A percentile compares a stretch with the other conserved stretches of the same genome.
Conservation (phyloP, 1,140 invertebrate genomes). For the Caenorhabditis remanei region DNA sequence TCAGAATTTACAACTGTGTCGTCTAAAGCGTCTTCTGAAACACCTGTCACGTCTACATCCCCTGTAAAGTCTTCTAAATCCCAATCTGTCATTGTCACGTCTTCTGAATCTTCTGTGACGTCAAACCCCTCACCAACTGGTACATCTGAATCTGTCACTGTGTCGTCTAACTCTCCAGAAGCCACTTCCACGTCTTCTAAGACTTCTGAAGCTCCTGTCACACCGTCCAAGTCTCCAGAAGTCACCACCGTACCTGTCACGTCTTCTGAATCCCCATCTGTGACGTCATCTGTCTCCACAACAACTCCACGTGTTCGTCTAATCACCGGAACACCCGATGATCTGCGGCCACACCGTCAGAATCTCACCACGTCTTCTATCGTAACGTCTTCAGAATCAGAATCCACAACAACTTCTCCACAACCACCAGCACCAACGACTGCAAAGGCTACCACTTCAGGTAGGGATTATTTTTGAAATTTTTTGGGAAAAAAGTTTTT, state of each 20-base stretch:
- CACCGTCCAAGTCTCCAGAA: not conserved
- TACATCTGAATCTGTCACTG: not conserved
- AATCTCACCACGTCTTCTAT: not conserved
- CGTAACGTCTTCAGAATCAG: not conserved
- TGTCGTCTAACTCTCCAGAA: not conserved
- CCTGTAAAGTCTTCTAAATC: too few species aligned
- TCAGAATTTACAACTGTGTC: not conserved
- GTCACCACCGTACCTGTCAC: not conserved
- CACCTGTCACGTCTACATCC: not conserved
- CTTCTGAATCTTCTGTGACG: not conserved
- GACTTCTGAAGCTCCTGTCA: not conserved
- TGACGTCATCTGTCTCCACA: too few species aligned
- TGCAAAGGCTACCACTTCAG: not conserved
- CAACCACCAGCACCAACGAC: not conserved
- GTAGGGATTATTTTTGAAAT: not conserved
- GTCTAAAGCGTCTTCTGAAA: not conserved
- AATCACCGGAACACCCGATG: not conserved
- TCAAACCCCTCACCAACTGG: not conserved
- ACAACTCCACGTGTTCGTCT: slow-evolving; percentile 6
- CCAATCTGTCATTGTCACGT: not conserved
- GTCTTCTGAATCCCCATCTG: not conserved
- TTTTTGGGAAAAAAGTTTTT: not conserved
- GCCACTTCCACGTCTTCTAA: not conserved
- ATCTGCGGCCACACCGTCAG: not conserved
- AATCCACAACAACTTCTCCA: not conserved